These are phyloP conservation scores for Strongylocentrotus purpuratus DNA, from an alignment of 35 echinoderm and acorn worm genomes.

Conservation along the genomic window DNA sequence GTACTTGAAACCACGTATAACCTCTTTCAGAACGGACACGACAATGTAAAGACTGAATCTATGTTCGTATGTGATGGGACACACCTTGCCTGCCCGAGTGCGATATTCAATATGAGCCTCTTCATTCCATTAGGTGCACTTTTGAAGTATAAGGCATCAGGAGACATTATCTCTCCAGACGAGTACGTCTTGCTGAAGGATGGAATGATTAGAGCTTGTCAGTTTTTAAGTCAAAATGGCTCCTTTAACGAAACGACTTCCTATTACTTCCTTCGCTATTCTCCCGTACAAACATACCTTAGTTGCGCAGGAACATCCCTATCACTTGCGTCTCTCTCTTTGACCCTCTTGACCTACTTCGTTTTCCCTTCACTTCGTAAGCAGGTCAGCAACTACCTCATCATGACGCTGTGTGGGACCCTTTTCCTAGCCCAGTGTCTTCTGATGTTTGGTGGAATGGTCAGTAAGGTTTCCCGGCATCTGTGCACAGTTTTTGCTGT, in stretches of 20 bases:
- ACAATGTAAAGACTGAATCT: neutral
- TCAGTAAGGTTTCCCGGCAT: neutral
- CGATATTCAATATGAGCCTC: neutral
- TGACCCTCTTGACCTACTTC: neutral
- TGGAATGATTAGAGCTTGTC: neutral
- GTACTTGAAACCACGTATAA: neutral
- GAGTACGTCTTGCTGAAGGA: neutral
- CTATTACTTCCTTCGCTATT: slow-evolving; percentile 7
- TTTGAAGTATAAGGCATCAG: neutral
- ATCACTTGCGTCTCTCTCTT: neutral
- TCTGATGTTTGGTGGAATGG: neutral
- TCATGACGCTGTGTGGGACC: neutral
- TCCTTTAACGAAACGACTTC: neutral
- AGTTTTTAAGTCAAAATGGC: slow-evolving; percentile 24
- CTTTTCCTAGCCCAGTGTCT: slow-evolving; percentile 5
- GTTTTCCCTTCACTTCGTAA: slow-evolving; percentile 28
- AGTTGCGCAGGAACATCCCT: neutral
- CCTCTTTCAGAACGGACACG: neutral
- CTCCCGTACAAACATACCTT: neutral
- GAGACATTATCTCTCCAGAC: neutral
- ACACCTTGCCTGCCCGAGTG: neutral
- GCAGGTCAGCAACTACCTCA: neutral
- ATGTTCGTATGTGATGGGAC: neutral
- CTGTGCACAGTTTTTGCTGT: neutral
- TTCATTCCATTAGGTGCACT: neutral